Evolutionary conservation across 2,888 invertebrate genomes (phyloP).

Genomic region (Lasioglossum morio): DNA sequence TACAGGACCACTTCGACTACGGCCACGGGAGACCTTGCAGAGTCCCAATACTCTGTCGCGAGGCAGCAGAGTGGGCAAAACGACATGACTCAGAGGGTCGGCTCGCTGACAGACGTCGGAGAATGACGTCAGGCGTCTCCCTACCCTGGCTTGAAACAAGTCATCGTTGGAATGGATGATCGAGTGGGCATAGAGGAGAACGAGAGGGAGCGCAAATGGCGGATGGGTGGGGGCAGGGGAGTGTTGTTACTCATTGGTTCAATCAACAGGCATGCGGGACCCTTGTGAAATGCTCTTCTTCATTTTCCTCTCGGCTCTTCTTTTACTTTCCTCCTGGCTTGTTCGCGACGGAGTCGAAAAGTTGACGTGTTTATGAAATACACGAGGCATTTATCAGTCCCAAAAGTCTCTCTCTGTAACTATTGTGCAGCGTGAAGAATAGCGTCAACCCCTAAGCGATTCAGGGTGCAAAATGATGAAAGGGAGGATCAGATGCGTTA

Average conservation of each 20-base stretch:
- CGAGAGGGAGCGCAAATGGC: constrained; percentile 42
- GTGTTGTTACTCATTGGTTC: constrained; percentile 72
- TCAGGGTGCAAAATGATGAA: background rate
- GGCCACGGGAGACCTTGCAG: constrained; percentile 51
- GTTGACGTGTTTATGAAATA: background rate
- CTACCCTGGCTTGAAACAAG: constrained; percentile 74
- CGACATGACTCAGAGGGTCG: constrained; percentile 82
- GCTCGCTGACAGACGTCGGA: constrained; percentile 77
- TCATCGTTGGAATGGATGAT: constrained; percentile 79
- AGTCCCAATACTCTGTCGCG: constrained; percentile 43
- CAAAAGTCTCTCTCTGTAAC: too few relatives aligned
- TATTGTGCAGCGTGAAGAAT: background rate
- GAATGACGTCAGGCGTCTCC: constrained; percentile 82
- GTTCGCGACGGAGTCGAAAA: background rate
- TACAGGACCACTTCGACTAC: constrained; percentile 22
- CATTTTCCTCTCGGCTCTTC: constrained; percentile 36
- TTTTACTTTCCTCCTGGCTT: constrained; percentile 5
- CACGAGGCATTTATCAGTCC: background rate
- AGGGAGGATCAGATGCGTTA: background rate
- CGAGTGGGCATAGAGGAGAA: constrained; percentile 60
- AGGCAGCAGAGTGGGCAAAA: constrained; percentile 64
- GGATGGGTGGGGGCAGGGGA: constrained; percentile 51
- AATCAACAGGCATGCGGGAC: constrained; percentile 76
- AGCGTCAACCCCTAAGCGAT: background rate
- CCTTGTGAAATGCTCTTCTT: constrained; percentile 64